Base-by-base conservation (phyloP, 2,113 vertebrate species). In the Syngnathoides biaculeatus region DNA sequence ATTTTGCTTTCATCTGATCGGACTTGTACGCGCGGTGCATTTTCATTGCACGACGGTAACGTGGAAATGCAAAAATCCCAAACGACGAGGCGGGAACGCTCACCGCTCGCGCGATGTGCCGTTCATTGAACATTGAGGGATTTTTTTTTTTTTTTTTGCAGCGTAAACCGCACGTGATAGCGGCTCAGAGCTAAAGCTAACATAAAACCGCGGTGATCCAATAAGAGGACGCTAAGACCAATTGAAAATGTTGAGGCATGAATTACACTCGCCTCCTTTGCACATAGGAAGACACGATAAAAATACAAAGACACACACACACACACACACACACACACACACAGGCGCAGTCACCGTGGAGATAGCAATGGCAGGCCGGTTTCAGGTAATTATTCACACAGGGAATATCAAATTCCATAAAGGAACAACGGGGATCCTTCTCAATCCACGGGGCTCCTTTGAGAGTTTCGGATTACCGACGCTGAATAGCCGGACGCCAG, bases 381-480 rank as follows among this genome's bases (percentile, higher is more conserved):
- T 61, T 43, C 60, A 43, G n/a, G 40, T 26, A 17, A 43, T 62
- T 43, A 43, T 62, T 62, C 60, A 40, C 59, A 8, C 38, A 1
- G 59, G 59, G 59, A 62, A 43, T 62, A 62, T 43, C 60, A 24
- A 26, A 62, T 62, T 62, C 39, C 59, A 35, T 20, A 11, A 22
- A 24, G 12, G 39, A 42, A 43, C 59, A 62, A 62, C n/a, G n/a
- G 10, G 10, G 59, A 42, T 13, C 22, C 22, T 43, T 62, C 40
- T 62, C 14, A 62, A 40, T 43, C 17, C 60, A 43, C 60, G 10
- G 13, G 17, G 40, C 40, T 9, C 60, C 40, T 62, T 45, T 62
- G 39, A 62, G 39, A 42, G 39, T 24, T 42, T 64, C n/a, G 64
- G 30, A 71, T 67, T 64, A 20, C 48, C 26, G 7, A 48, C 0